Evolutionary conservation across 1,140 invertebrate species (phyloP).

Genomic region (Ceratosolen fusciceps): DNA sequence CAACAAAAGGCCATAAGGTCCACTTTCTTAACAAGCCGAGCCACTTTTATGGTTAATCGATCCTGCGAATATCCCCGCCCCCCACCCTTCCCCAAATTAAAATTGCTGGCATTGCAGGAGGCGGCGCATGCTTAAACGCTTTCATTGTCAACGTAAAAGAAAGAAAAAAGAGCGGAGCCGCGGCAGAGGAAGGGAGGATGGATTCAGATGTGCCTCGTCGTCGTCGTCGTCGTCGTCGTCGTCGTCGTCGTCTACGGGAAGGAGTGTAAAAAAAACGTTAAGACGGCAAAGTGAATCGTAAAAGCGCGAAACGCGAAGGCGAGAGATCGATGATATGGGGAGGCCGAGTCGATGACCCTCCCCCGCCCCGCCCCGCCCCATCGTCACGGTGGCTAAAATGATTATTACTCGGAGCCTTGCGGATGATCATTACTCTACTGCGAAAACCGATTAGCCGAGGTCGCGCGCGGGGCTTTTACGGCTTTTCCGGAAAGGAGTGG

Average conservation of each 20-base stretch:
- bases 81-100: no score
- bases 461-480: constrained; percentile 54
- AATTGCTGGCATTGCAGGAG: background rate
- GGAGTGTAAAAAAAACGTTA: background rate
- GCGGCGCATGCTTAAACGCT: no score
- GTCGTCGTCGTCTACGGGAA: background rate
- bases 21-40: constrained; percentile 32
- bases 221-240: no score
- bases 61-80: constrained; percentile 1
- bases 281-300: constrained; percentile 25
- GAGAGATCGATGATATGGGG: background rate
- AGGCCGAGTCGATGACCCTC: background rate
- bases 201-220: background rate
- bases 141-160: background rate
- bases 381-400: constrained; percentile 18
- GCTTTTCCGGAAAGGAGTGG: constrained; percentile 52
- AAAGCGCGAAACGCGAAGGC: background rate
- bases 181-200: no score
- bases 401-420: constrained; percentile 38
- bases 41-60: constrained; percentile 43
- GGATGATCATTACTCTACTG: constrained; percentile 53
- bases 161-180: no score
- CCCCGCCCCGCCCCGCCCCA: no score
- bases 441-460: constrained; percentile 53
- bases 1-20: constrained; percentile 17